phyloP scores from a whole-genome alignment of 2,113 vertebrate genomes.

The Elephantulus edwardii region DNA sequence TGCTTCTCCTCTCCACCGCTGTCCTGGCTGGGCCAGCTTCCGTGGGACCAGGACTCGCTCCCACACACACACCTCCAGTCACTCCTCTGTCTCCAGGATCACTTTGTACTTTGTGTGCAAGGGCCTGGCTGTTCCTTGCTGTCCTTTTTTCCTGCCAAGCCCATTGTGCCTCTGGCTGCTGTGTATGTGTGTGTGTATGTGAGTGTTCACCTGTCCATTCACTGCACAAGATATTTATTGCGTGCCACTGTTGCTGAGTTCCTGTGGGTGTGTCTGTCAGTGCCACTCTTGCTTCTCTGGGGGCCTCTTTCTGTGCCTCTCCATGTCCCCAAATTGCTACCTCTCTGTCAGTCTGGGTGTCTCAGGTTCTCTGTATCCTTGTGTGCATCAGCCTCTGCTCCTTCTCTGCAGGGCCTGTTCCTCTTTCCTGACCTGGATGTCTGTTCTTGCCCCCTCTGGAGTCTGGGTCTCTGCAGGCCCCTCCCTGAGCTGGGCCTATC shows the following conservation, averaged over 20 bases:
- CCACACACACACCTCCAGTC: neutral
- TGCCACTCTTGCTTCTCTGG: conserved; percentile 43
- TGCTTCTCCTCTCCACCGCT: conserved; percentile 1
- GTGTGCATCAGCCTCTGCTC: neutral
- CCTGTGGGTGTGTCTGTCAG: neutral
- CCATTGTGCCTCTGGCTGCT: conserved; percentile 40
- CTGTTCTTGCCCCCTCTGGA: neutral
- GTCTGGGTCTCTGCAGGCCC: neutral
- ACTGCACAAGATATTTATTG: conserved; percentile 55
- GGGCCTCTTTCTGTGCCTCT: conserved; percentile 47
- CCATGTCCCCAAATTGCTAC: conserved; percentile 68
- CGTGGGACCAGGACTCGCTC: neutral
- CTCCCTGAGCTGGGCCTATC: neutral
- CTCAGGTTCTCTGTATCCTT: conserved; percentile 63
- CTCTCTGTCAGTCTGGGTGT: conserved; percentile 75
- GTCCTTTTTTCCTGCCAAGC: conserved; percentile 6
- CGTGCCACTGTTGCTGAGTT: conserved; percentile 26
- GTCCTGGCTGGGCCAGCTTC: conserved; percentile 49
- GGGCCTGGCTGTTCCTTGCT: neutral
- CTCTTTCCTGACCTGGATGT: neutral
- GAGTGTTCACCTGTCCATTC: neutral
- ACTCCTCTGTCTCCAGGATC: neutral
- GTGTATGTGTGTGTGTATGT: neutral
- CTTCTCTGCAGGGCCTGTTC: conserved; percentile 20
- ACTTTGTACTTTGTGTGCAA: conserved; percentile 2